Percentiles rank a stretch among this genome's conserved stretches.
Conservation (phyloP, 2,113 vertebrate species). For the Solea solea region DNA sequence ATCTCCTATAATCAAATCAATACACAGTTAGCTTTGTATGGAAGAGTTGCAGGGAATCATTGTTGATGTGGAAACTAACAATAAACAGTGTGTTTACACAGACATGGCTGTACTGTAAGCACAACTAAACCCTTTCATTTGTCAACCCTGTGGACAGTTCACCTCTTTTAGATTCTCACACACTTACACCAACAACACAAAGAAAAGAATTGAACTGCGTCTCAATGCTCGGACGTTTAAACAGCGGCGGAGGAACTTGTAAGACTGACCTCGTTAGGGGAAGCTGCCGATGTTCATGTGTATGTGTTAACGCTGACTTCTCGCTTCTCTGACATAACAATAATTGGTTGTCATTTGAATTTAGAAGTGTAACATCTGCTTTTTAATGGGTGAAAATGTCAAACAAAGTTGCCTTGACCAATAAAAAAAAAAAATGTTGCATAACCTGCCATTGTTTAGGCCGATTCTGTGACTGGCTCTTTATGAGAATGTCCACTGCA, state of each 20-base stretch:
- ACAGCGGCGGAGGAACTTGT: slow-evolving; percentile 38
- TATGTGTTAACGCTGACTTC: slow-evolving; percentile 9
- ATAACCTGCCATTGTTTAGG: slow-evolving; percentile 8
- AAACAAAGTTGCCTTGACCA: slow-evolving; percentile 9
- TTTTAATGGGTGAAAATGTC: slow-evolving; percentile 5
- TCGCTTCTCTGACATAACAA: slow-evolving; percentile 36
- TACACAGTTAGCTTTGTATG: slow-evolving; percentile 19
- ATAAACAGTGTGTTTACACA: slow-evolving; percentile 33
- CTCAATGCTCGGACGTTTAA: slow-evolving; percentile 5
- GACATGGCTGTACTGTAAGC: slow-evolving; percentile 7
- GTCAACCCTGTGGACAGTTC: slow-evolving; percentile 12
- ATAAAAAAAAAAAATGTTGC: background rate
- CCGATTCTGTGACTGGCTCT: slow-evolving; percentile 2
- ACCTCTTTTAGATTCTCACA: background rate
- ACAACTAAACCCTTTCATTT: slow-evolving; percentile 18
- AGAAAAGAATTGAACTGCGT: background rate
- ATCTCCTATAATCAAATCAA: background rate
- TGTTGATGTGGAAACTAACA: slow-evolving; percentile 16
- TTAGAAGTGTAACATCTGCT: slow-evolving; percentile 14
- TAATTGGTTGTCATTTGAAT: background rate
- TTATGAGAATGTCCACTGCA: slow-evolving; percentile 13
- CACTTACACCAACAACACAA: slow-evolving; percentile 6
- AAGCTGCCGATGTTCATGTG: slow-evolving; percentile 36
- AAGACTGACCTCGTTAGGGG: slow-evolving; percentile 49
- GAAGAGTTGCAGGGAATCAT: slow-evolving; percentile 23